Evolutionary conservation across 2,888 invertebrate species (phyloP).

Genomic region (Eugnorisma glareosa): DNA sequence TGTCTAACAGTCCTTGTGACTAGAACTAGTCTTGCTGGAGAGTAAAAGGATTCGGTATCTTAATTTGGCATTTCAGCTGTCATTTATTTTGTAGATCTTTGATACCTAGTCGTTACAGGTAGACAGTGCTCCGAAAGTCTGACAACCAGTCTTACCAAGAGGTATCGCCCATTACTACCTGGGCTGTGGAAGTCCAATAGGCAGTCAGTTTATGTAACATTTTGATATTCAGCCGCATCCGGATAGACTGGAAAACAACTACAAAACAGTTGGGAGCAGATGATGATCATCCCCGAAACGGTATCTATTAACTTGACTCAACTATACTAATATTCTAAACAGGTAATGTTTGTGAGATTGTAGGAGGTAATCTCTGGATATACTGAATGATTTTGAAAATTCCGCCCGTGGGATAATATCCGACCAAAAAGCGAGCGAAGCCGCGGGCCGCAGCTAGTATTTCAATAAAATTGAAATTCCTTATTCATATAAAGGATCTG

Average conservation of each 20-base stretch:
- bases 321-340: too few species aligned
- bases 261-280: neutral
- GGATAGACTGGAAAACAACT: neutral
- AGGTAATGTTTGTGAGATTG: too few species aligned
- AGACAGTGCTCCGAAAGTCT: neutral
- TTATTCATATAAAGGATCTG: neutral
- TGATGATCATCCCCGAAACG: neutral
- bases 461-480: neutral
- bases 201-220: neutral
- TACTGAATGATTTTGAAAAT: too few species aligned
- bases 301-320: neutral
- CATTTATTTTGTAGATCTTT: too few species aligned
- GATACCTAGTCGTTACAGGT: neutral
- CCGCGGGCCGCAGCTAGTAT: too few species aligned
- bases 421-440: too few species aligned
- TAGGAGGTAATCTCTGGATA: too few species aligned
- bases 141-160: neutral
- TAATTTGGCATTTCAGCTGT: neutral
- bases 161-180: neutral
- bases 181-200: neutral
- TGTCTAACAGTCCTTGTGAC: too few species aligned
- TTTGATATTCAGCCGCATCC: neutral
- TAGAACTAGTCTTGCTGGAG: neutral
- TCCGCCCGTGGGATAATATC: too few species aligned
- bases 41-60: neutral